Conservation (phyloP, 2,888 invertebrate species). For the Volucella zonaria region DNA sequence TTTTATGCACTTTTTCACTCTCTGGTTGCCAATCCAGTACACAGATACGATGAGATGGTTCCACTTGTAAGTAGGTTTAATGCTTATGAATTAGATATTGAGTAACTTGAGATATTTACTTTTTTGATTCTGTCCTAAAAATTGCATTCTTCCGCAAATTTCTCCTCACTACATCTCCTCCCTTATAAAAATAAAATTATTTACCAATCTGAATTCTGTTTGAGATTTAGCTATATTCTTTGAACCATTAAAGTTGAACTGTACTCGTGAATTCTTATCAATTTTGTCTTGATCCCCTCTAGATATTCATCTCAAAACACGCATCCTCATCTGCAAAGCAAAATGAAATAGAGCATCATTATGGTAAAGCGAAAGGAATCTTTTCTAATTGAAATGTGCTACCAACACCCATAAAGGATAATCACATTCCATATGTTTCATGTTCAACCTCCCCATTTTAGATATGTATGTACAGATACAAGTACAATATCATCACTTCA, state of each 20-base stretch:
- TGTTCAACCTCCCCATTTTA: constrained; percentile 14
- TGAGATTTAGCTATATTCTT: background rate
- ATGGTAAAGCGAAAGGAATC: constrained; percentile 33
- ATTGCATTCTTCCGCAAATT: too few relatives aligned
- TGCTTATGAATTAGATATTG: too few relatives aligned
- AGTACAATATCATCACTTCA: constrained; percentile 31
- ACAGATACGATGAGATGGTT: too few relatives aligned
- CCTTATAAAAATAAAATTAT: too few relatives aligned
- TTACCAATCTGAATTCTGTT: background rate
- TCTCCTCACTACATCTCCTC: too few relatives aligned
- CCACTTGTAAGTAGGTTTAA: too few relatives aligned
- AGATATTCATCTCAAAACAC: background rate
- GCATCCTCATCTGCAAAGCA: constrained; percentile 4
- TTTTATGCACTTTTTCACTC: too few relatives aligned
- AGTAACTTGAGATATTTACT: too few relatives aligned
- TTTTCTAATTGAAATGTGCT: constrained; percentile 61
- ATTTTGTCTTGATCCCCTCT: background rate
- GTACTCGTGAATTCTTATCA: background rate
- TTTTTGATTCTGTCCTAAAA: too few relatives aligned
- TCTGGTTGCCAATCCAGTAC: too few relatives aligned
- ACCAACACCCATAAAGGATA: constrained; percentile 55
- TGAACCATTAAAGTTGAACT: constrained; percentile 6
- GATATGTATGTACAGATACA: too few relatives aligned
- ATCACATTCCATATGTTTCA: constrained; percentile 54
- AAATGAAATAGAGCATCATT: constrained; percentile 43